Percentiles rank a stretch among this genome's conserved stretches.
Conservation (phyloP, 2,888 invertebrate species). For the Blastobasis lacticolella region DNA sequence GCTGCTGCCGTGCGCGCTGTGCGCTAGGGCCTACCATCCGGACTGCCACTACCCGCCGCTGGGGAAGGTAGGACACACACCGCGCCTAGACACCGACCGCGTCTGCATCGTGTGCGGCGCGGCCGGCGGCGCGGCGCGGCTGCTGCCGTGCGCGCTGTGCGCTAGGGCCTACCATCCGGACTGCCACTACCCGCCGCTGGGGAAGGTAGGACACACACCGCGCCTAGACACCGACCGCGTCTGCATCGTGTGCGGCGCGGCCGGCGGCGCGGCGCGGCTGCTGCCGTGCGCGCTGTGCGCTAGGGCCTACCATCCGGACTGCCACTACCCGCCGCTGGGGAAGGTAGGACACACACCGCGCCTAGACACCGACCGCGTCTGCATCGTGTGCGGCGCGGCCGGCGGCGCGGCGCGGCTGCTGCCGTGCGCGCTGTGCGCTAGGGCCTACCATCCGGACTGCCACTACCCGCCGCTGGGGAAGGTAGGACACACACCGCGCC, state of each 20-base stretch:
- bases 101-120: slow-evolving; percentile 96
- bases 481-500: too few species aligned
- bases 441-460: slow-evolving; percentile 90
- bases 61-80: slow-evolving; percentile 68
- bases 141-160: slow-evolving; percentile 92
- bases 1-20: slow-evolving; percentile 88
- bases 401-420: slow-evolving; percentile 49
- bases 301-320: slow-evolving; percentile 86
- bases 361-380: too few species aligned
- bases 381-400: not conserved
- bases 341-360: too few species aligned
- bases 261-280: slow-evolving; percentile 63
- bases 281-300: slow-evolving; percentile 90
- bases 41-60: slow-evolving; percentile 32
- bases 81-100: too few species aligned
- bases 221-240: too few species aligned
- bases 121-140: slow-evolving; percentile 47
- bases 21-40: slow-evolving; percentile 90
- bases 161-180: slow-evolving; percentile 94
- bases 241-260: slow-evolving; percentile 70
- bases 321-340: slow-evolving; percentile 9
- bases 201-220: slow-evolving; percentile 19
- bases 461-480: slow-evolving; percentile 85
- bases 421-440: slow-evolving; percentile 87
- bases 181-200: slow-evolving; percentile 26